Evolutionary conservation across 2,113 vertebrate species (phyloP), one percentile per base, ranked within the genome.

Genomic region (Cynoglossus semilaevis): DNA sequence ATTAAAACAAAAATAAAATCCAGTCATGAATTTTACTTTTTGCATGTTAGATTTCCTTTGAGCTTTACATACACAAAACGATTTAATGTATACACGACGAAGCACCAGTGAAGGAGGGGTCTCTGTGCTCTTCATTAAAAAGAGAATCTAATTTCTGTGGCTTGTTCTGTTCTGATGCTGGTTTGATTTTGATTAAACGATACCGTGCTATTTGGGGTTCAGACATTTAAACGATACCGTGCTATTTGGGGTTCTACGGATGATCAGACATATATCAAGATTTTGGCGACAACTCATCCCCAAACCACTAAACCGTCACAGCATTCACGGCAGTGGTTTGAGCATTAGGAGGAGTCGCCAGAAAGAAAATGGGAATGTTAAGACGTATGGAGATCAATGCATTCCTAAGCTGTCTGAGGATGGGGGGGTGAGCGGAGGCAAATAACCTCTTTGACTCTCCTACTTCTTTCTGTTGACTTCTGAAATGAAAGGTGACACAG

Each of bases 401-500:
- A 84, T 88, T 38, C 37, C 37, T 38, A 38, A 38, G 37, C 37
- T 38, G 37, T 57, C 9, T 13, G 56, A 42, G 67, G 51, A 48
- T 6, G 51, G 15, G 16, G 37, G 46, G n/a, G 54, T 54, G 38
- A 11, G 51, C 12, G 52, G 52, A 29, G 63, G 69, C 65, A 77
- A 81, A 75, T 81, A 70, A 75, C 72, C 76, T 75, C 66, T 68
- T 74, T 81, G 78, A 72, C 82, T 62, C 29, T 19, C 54, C 61
- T 65, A 58, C 48, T 67, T 57, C 57, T 70, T 64, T 72, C 64
- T 81, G 78, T 66, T 80, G 80, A 70, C 69, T 85, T 54, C 82
- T 73, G 55, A 80, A 85, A 83, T 84, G 77, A 85, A 82, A 84
- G 82, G 74, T 83, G 81, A 80, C 62, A 67, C 74, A 65, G 50